These are phyloP conservation scores for Clinocottus analis DNA, from an alignment of 2,113 vertebrate genomes.

Conservation along the genomic window DNA sequence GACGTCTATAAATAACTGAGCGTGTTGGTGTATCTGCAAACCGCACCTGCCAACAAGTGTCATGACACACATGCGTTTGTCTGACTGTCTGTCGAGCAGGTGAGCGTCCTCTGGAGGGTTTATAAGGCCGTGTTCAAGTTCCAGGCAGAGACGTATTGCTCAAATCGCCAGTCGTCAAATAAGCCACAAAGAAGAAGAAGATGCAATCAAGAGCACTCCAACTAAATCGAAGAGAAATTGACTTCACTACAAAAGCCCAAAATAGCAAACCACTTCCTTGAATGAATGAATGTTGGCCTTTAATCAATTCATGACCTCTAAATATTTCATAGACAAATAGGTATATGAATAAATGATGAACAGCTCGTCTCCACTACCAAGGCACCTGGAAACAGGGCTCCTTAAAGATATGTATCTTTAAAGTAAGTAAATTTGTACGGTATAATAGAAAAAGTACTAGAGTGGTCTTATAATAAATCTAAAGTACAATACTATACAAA, in stretches of 20 bases:
- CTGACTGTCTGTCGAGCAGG: slow-evolving; percentile 46
- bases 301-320: slow-evolving; percentile 47
- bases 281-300: slow-evolving; percentile 30
- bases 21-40: slow-evolving; percentile 53
- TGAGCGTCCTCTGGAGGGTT: slow-evolving; percentile 51
- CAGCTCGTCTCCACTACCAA: slow-evolving; percentile 36
- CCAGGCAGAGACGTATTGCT: slow-evolving; percentile 63
- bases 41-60: slow-evolving; percentile 51
- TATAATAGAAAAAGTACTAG: slow-evolving; percentile 41
- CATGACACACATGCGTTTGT: slow-evolving; percentile 49
- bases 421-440: background rate
- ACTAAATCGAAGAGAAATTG: slow-evolving; percentile 38
- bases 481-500: slow-evolving; percentile 48
- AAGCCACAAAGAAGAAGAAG: slow-evolving; percentile 33
- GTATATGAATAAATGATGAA: slow-evolving; percentile 58
- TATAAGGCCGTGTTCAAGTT: slow-evolving; percentile 61
- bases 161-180: slow-evolving; percentile 42
- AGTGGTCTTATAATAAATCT: slow-evolving; percentile 28
- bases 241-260: slow-evolving; percentile 34
- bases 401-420: slow-evolving; percentile 38
- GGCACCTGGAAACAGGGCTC: slow-evolving; percentile 60
- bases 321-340: slow-evolving; percentile 65
- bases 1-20: slow-evolving; percentile 62
- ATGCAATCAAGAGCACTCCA: slow-evolving; percentile 13
- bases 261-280: slow-evolving; percentile 37